Evolutionary conservation across 2,888 invertebrate genomes (phyloP), one percentile per base, ranked within the genome.

Genomic region (Marasmarcha lunaedactyla): DNA sequence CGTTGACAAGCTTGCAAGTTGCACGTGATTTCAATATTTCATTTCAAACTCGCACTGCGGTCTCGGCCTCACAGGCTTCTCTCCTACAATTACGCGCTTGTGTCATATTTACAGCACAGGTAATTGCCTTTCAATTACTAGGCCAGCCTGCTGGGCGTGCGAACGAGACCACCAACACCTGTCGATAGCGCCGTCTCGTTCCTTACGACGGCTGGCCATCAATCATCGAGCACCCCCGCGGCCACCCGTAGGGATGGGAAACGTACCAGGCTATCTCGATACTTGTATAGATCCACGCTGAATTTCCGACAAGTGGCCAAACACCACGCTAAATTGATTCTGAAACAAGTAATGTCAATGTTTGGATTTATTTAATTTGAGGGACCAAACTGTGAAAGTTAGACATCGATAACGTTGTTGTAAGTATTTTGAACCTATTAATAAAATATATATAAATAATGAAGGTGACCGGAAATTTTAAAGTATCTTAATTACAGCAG

Each of bases 21-120:
- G 30, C 6, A 30, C 30, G 30, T 30, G 30, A 30, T 30, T n/a
- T 11, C 30, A 30, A 34, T 34, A 34, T 70, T 71, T 73, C 67
- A 76, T 73, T 67, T 71, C 60, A 57, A 66, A 74, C 63, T 61
- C 61, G 61, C 63, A 59, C 59, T 67, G 72, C 70, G 72, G 69
- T 69, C 69, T 64, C 61, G 66, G 61, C 65, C 71, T 70, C 71
- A 69, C 71, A 69, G 71, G 70, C 61, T 70, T 65, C 71, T 71
- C 73, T 78, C 72, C 71, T 74, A 71, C 83, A 83, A 84, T 83
- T 83, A 81, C 77, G 76, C 73, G 77, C 79, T 70, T 81, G 79
- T 81, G 84, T 84, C 84, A 84, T 84, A 84, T 84, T 84, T 83
- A 84, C 84, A 78, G 79, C 74, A 68, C 79, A 79, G 84, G 83